These are phyloP conservation scores for Lophotis ruficrista DNA, from an alignment of 2,113 vertebrate species.

Conservation along the genomic window DNA sequence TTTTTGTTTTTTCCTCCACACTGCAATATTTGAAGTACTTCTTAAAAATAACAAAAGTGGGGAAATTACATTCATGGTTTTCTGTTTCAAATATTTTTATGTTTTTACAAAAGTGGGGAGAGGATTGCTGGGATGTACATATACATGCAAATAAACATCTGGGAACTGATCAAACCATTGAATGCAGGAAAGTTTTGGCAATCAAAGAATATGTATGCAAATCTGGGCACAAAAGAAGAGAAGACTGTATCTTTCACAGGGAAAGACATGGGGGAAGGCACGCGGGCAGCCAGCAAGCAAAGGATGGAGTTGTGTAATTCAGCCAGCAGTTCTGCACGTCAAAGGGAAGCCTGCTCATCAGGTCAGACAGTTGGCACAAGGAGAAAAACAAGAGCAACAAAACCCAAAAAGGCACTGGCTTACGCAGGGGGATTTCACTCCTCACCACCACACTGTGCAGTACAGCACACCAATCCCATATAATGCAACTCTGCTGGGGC, in stretches of 20 bases:
- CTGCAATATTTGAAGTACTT: neutral
- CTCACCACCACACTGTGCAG: neutral
- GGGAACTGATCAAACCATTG: conserved; percentile 13
- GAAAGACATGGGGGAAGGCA: neutral
- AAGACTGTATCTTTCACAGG: neutral
- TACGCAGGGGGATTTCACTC: neutral
- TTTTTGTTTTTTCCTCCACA: neutral
- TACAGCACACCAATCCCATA: neutral
- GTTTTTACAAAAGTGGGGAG: conserved; percentile 15
- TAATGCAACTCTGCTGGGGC: neutral
- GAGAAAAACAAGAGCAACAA: neutral
- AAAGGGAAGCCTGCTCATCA: neutral
- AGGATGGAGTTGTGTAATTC: neutral
- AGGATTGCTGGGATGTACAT: neutral
- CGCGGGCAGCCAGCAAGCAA: neutral
- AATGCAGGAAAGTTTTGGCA: conserved; percentile 24
- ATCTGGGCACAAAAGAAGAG: conserved; percentile 5
- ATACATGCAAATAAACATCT: conserved; percentile 66
- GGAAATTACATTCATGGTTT: conserved; percentile 41
- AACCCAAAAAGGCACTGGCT: neutral
- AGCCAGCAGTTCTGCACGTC: neutral
- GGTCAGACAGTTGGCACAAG: neutral
- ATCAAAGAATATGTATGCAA: neutral
- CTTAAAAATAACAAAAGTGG: conserved; percentile 32
- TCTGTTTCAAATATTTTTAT: conserved; percentile 59